These are phyloP conservation scores for Drosophila infuscata DNA, from an alignment of 2,888 invertebrate genomes.

Conservation along the genomic window DNA sequence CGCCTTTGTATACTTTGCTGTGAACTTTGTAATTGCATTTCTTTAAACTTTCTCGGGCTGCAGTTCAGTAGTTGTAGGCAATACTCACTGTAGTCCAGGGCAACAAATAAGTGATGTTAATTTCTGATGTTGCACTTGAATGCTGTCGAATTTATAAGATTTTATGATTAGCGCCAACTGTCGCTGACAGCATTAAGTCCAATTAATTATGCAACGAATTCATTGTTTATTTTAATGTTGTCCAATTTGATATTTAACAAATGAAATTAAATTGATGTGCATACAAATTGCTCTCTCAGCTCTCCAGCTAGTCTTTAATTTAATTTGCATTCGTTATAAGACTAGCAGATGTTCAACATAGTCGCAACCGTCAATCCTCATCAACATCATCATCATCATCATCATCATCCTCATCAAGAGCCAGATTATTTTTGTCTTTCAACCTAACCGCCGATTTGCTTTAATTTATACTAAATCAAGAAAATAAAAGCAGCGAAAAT, in stretches of 20 bases:
- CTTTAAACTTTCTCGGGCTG: neutral
- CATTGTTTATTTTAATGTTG: conserved; percentile 46
- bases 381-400: conserved; percentile 42
- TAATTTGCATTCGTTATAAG: conserved; percentile 70
- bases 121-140: conserved; percentile 26
- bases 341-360: neutral
- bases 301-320: conserved; percentile 52
- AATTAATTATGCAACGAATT: conserved; percentile 53
- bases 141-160: conserved; percentile 33
- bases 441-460: conserved; percentile 68
- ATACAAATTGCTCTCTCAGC: conserved; percentile 56
- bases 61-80: neutral
- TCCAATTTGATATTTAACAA: conserved; percentile 39
- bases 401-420: conserved; percentile 44
- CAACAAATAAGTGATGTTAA: conserved; percentile 1
- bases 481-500: conserved; percentile 7
- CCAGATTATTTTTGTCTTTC: conserved; percentile 24
- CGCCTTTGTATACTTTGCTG: neutral
- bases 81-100: conserved; percentile 24
- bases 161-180: conserved; percentile 17
- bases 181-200: conserved; percentile 23
- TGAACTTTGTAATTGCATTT: conserved; percentile 11
- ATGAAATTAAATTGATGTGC: conserved; percentile 73
- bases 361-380: conserved; percentile 45
- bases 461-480: conserved; percentile 51